These are phyloP conservation scores for Dendropsophus ebraccatus DNA, from an alignment of 2,113 vertebrate genomes.

Conservation along the genomic window DNA sequence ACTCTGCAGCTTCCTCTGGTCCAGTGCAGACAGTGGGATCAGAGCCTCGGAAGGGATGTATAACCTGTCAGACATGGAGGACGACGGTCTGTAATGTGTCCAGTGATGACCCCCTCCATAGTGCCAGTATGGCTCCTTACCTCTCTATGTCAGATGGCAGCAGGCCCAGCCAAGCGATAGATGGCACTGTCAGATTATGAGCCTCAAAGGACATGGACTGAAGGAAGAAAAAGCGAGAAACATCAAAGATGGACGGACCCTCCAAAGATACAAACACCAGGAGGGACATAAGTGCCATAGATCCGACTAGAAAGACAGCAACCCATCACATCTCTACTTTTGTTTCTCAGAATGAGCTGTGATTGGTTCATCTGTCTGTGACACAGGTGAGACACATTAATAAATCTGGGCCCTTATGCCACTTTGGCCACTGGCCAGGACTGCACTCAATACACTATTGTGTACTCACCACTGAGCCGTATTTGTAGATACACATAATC, in stretches of 20 bases:
- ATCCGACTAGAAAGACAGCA: too few species aligned
- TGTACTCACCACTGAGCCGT: constrained; percentile 89
- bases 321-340: too few species aligned
- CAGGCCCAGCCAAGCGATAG: constrained; percentile 93
- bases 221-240: constrained; percentile 60
- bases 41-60: constrained; percentile 78
- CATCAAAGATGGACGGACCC: not conserved
- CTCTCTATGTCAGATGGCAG: constrained; percentile 94
- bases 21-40: constrained; percentile 84
- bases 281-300: not conserved
- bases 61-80: constrained; percentile 72
- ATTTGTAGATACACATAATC: constrained; percentile 98
- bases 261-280: too few species aligned
- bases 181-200: constrained; percentile 90
- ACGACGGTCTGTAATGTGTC: not conserved
- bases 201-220: constrained; percentile 98
- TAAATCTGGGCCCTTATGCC: too few species aligned
- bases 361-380: too few species aligned
- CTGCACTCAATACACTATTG: not conserved
- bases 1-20: constrained; percentile 85
- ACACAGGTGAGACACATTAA: too few species aligned
- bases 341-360: too few species aligned
- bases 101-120: not conserved
- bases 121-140: constrained; percentile 67
- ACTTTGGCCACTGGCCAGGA: too few species aligned